Evolutionary conservation across 2,113 vertebrate genomes (phyloP).

Genomic region (rat (Rattus norvegicus)): DNA sequence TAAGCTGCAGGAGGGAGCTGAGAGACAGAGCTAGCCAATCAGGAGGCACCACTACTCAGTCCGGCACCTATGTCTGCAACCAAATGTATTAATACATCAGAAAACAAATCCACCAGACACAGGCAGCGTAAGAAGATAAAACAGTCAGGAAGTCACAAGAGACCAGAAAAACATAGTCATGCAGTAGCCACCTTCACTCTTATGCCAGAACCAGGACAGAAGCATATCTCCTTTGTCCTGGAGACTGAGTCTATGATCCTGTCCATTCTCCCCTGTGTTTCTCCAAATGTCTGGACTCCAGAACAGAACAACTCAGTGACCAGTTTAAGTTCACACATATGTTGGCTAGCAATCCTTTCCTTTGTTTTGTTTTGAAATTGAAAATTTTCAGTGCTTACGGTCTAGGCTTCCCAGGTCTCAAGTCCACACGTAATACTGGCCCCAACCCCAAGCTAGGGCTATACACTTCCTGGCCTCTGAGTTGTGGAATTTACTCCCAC

Average conservation of each 20-base stretch:
- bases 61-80: neutral
- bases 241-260: neutral
- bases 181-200: neutral
- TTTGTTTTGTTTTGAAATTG: neutral
- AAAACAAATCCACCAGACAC: neutral
- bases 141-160: neutral
- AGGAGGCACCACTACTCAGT: neutral
- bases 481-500: neutral
- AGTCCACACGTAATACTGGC: neutral
- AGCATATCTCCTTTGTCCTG: neutral
- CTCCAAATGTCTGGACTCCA: neutral
- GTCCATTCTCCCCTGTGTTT: neutral
- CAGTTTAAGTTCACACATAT: neutral
- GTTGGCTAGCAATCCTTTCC: neutral
- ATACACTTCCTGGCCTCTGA: neutral
- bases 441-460: neutral
- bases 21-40: neutral
- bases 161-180: neutral
- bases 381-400: neutral
- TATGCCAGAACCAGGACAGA: neutral
- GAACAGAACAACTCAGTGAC: neutral
- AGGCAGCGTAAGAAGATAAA: neutral
- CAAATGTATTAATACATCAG: neutral
- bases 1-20: neutral
- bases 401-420: neutral